Evolutionary conservation across 2,888 invertebrate genomes (phyloP), one percentile per base, ranked within the genome.

Genomic region (Noctuana brunneofusca): DNA sequence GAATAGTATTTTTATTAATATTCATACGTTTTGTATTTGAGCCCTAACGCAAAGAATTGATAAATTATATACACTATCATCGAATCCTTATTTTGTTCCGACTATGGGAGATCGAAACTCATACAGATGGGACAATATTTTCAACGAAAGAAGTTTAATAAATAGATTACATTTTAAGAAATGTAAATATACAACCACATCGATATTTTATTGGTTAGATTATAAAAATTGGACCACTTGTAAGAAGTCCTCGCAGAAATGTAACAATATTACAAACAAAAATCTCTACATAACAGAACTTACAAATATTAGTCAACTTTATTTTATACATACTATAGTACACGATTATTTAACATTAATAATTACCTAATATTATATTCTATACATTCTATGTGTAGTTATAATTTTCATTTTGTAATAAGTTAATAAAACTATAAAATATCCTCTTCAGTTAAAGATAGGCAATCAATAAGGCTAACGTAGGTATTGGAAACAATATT

Each of bases 391-490:
- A 89, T 89, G 86, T 89, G 88, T 88, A 88, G 78, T 86, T 87
- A 87, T 89, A 84, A 83, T 86, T 82, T 86, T 86, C 81, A 86
- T 83, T 87, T 88, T 87, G 84, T 89, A 89, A 90, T 90, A 91
- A 91, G 90, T 91, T 91, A 91, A 90, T 91, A 90, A 89, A 89
- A 90, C 87, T 89, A 90, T 90, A 90, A 89, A 89, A 90, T 89
- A 88, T 89, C 84, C 83, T 87, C 85, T 88, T 88, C 87, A 85
- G 82, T 86, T 84, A 87, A 87, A 87, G 83, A 88, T 88, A 90
- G 89, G 89, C 88, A 87, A 84, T 85, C 82, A 78, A 83, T 90
- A 90, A 89, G 89, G 89, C 89, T 91, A 90, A 88, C 84, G 89
- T 78, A 86, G 83, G 82, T 87, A 84, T 84, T 84, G 86, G 83